phyloP scores from a whole-genome alignment of 2,888 invertebrate species.

The Blera fallax region DNA sequence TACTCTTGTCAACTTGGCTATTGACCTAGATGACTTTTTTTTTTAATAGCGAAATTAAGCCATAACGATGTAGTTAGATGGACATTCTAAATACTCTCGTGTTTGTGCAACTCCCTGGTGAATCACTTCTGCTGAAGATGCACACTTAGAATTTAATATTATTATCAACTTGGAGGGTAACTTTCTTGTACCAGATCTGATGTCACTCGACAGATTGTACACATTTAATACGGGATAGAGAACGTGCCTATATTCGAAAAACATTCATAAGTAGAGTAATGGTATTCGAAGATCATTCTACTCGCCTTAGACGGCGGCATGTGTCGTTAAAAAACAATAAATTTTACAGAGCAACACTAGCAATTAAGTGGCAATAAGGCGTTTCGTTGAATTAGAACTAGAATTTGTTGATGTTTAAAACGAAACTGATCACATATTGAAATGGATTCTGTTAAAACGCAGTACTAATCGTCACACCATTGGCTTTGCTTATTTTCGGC shows the following conservation, averaged over 20 bases:
- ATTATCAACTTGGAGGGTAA: too few relatives aligned
- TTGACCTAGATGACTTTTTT: slow-evolving; percentile 35
- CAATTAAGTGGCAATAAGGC: neutral
- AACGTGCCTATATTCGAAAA: neutral
- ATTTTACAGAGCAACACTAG: neutral
- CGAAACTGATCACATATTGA: too few relatives aligned
- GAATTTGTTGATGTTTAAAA: neutral
- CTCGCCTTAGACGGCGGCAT: neutral
- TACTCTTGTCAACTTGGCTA: neutral
- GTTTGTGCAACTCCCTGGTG: neutral
- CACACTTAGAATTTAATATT: neutral
- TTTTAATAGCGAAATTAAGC: slow-evolving; percentile 26
- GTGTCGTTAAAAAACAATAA: neutral
- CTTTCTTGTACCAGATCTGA: neutral
- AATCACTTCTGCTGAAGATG: slow-evolving; percentile 15
- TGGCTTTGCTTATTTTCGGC: too few relatives aligned
- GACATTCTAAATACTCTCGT: neutral
- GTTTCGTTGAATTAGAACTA: neutral
- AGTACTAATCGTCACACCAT: too few relatives aligned
- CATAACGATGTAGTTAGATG: neutral
- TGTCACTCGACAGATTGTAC: slow-evolving; percentile 9
- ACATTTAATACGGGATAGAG: neutral
- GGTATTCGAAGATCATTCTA: neutral
- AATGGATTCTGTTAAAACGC: too few relatives aligned
- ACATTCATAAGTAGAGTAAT: neutral